A percentile compares a stretch with the other conserved stretches of the same genome.
phyloP scores from a whole-genome alignment of 1,140 invertebrate genomes.

The Polyergus mexicanus region DNA sequence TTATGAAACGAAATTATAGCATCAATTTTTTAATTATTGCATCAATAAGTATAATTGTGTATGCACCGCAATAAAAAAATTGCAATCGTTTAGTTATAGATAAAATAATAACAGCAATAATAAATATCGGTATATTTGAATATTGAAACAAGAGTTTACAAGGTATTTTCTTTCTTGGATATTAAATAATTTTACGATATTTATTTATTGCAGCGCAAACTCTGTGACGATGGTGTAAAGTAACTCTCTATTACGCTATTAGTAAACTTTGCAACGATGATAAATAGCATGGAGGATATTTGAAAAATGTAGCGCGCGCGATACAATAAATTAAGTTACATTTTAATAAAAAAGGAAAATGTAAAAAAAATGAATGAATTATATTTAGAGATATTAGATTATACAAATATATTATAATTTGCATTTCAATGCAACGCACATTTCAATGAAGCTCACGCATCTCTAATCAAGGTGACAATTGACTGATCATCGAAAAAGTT shows the following conservation, averaged over 20 bases:
- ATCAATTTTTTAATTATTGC: no score
- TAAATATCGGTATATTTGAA: not conserved
- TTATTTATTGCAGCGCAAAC: constrained; percentile 33
- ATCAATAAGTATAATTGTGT: not conserved
- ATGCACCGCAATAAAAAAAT: not conserved
- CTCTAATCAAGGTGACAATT: not conserved
- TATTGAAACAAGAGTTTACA: constrained; percentile 20
- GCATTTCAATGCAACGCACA: not conserved
- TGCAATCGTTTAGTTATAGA: not conserved
- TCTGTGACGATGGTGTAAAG: not conserved
- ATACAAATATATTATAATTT: not conserved
- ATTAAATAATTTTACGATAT: constrained; percentile 38
- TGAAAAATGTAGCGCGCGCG: constrained; percentile 42
- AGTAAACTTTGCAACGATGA: constrained; percentile 57
- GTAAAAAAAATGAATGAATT: not conserved
- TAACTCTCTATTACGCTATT: constrained; percentile 51
- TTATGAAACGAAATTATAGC: not conserved
- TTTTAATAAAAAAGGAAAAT: not conserved
- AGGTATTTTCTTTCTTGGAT: constrained; percentile 46
- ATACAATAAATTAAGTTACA: constrained; percentile 9
- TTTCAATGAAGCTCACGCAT: not conserved
- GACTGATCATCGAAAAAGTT: constrained; percentile 16
- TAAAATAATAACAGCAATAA: not conserved
- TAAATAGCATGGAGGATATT: constrained; percentile 43
- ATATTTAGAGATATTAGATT: not conserved